Percentiles rank a stretch among this genome's conserved stretches.
Conservation (phyloP, 2,797 vertebrate species). For the Selene dorsalis region DNA sequence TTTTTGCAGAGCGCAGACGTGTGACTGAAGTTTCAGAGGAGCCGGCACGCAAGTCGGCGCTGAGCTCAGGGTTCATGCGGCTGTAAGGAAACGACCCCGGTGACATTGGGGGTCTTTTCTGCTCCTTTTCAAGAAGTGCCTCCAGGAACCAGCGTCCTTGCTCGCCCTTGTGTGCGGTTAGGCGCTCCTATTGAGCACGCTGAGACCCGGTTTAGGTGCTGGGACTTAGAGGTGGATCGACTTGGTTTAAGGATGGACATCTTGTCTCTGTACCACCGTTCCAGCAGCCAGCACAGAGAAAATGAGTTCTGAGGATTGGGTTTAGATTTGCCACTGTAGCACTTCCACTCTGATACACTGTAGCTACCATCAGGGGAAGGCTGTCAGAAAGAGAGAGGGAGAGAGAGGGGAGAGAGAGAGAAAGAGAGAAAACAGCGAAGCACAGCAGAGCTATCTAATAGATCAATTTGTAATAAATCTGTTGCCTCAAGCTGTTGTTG, state of each 20-base stretch:
- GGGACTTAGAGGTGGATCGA: constrained; percentile 64
- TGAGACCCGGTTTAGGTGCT: constrained; percentile 59
- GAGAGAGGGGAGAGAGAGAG: constrained; percentile 39
- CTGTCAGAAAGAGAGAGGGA: constrained; percentile 70
- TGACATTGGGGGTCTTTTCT: constrained; percentile 64
- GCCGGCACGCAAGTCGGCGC: constrained; percentile 47
- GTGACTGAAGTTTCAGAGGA: constrained; percentile 76
- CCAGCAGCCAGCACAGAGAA: constrained; percentile 72
- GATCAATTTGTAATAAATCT: constrained; percentile 91
- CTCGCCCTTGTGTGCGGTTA: constrained; percentile 74
- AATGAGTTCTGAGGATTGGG: constrained; percentile 83
- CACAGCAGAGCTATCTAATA: constrained; percentile 86
- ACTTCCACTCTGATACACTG: constrained; percentile 82
- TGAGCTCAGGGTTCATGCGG: constrained; percentile 66
- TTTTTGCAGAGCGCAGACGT: constrained; percentile 53
- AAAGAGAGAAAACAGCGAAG: constrained; percentile 79
- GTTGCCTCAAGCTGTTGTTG: constrained; percentile 88
- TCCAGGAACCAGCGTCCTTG: constrained; percentile 75
- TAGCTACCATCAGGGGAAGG: constrained; percentile 76
- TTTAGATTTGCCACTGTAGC: constrained; percentile 84
- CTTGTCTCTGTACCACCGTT: constrained; percentile 66
- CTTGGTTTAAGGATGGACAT: constrained; percentile 76
- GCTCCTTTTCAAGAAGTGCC: constrained; percentile 48
- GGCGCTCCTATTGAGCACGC: constrained; percentile 63
- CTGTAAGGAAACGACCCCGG: constrained; percentile 70